Evolutionary conservation across 2,113 vertebrate species (phyloP).

Genomic region (Cinclus cinclus): DNA sequence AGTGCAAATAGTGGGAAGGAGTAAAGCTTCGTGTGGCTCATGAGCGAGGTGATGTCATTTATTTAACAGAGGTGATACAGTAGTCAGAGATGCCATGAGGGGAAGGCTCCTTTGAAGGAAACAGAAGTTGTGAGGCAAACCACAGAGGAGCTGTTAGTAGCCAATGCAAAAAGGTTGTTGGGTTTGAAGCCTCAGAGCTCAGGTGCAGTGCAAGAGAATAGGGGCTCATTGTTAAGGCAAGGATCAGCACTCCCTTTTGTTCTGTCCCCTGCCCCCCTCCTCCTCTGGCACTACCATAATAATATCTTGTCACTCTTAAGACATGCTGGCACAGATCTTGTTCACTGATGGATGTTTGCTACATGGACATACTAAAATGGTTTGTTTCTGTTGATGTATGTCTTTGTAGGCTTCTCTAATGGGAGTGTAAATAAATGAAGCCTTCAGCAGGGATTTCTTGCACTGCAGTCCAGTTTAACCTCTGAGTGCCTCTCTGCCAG

Average conservation of each 20-base stretch:
- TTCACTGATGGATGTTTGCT: constrained; percentile 69
- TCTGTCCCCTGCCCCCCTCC: constrained; percentile 9
- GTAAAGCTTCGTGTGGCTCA: constrained; percentile 20
- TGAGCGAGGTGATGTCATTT: constrained; percentile 58
- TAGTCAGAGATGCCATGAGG: constrained; percentile 32
- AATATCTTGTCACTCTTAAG: constrained; percentile 77
- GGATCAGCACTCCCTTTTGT: constrained; percentile 70
- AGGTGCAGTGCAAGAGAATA: constrained; percentile 75
- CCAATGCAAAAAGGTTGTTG: constrained; percentile 51
- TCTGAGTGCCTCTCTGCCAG: neutral
- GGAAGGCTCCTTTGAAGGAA: constrained; percentile 37
- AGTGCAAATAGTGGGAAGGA: constrained; percentile 32
- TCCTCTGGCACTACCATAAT: constrained; percentile 70
- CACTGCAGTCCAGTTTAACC: constrained; percentile 47
- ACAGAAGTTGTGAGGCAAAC: constrained; percentile 39
- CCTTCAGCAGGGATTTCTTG: constrained; percentile 37
- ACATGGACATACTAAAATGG: constrained; percentile 42
- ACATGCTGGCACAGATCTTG: constrained; percentile 60
- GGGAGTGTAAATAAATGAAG: constrained; percentile 61
- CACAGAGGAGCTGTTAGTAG: constrained; percentile 44
- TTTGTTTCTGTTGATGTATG: constrained; percentile 65
- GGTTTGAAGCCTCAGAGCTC: constrained; percentile 63
- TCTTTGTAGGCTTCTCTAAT: constrained; percentile 49
- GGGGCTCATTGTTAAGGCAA: constrained; percentile 73
- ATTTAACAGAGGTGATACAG: constrained; percentile 48